phyloP scores from a whole-genome alignment of 2,113 vertebrate species.

The Scopus umbretta region DNA sequence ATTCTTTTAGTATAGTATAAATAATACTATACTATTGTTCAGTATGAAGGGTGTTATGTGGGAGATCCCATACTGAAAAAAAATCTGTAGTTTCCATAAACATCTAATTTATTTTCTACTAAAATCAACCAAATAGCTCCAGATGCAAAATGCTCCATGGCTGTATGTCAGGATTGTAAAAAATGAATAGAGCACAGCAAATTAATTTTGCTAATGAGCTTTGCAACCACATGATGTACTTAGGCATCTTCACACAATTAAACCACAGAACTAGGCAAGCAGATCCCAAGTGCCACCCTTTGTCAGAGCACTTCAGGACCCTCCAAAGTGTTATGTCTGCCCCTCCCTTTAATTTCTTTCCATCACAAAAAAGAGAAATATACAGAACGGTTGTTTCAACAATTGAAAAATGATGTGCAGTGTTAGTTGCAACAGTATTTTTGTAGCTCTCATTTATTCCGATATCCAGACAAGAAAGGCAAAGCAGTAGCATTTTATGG shows the following conservation, averaged over 20 bases:
- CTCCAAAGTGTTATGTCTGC: background rate
- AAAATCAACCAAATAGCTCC: background rate
- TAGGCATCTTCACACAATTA: slow-evolving; percentile 30
- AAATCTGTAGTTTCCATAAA: background rate
- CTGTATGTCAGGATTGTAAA: slow-evolving; percentile 31
- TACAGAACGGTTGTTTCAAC: background rate
- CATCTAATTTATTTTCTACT: background rate
- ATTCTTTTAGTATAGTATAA: background rate
- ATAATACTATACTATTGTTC: too few species aligned
- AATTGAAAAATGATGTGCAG: slow-evolving; percentile 22
- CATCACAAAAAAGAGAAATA: background rate
- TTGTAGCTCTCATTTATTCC: slow-evolving; percentile 41
- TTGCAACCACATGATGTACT: slow-evolving; percentile 22
- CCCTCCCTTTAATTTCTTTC: background rate
- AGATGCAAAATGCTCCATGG: slow-evolving; percentile 9
- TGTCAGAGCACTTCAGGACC: slow-evolving; percentile 3
- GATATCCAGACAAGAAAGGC: slow-evolving; percentile 29
- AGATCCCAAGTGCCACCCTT: slow-evolving; percentile 3
- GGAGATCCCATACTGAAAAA: background rate
- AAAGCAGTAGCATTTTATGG: slow-evolving; percentile 53
- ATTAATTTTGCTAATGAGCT: slow-evolving; percentile 59
- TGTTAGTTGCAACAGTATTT: background rate
- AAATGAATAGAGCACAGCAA: slow-evolving; percentile 47
- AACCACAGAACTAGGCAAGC: background rate
- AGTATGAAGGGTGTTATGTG: background rate